Percentiles rank a stretch among this genome's conserved stretches.
phyloP scores from a whole-genome alignment of 2,888 invertebrate species.

The Hyalella azteca region DNA sequence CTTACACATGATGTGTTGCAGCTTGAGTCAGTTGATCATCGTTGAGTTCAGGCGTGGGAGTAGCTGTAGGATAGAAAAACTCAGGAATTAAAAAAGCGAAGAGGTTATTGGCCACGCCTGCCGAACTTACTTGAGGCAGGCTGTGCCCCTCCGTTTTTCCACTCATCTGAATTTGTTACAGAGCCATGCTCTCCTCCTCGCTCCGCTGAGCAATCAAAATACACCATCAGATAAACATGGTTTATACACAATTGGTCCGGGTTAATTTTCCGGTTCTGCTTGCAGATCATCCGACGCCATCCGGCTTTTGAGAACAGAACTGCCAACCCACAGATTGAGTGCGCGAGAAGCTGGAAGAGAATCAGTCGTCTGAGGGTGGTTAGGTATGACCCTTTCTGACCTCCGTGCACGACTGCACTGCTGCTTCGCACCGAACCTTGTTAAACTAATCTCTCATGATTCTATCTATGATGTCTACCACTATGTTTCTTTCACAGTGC shows the following conservation, averaged over 20 bases:
- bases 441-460: too few relatives aligned
- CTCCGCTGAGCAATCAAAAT: conserved; percentile 33
- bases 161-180: conserved; percentile 30
- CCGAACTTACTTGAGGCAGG: neutral
- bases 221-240: conserved; percentile 30
- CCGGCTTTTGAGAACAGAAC: conserved; percentile 22
- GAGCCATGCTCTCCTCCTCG: conserved; percentile 27
- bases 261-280: conserved; percentile 31
- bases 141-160: neutral
- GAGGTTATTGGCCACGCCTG: conserved; percentile 28
- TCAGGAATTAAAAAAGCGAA: neutral
- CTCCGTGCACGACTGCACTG: conserved; percentile 16
- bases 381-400: conserved; percentile 2
- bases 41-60: conserved; percentile 20
- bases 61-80: neutral
- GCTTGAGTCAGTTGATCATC: neutral
- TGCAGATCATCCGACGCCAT: conserved; percentile 17
- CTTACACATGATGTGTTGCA: neutral
- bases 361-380: conserved; percentile 15
- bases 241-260: conserved; percentile 5
- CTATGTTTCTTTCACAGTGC: too few relatives aligned
- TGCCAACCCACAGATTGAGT: conserved; percentile 10
- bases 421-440: neutral
- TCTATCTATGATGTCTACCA: too few relatives aligned
- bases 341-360: neutral